Evolutionary conservation across 2,113 vertebrate genomes (phyloP).

Genomic region (Neogobius melanostomus): DNA sequence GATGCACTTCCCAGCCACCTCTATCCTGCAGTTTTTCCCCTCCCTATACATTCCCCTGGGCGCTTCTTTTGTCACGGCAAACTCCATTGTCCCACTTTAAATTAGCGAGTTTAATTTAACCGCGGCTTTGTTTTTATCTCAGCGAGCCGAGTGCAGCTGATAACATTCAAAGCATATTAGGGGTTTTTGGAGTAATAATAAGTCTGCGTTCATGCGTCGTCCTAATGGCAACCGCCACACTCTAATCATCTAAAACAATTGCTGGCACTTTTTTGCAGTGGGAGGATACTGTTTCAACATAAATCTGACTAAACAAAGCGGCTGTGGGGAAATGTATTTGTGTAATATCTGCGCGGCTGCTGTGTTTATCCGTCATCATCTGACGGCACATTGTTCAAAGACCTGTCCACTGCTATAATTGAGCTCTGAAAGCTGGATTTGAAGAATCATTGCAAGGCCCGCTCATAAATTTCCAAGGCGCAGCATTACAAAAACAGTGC

Average conservation of each 20-base stretch:
- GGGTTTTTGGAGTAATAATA: conserved; percentile 42
- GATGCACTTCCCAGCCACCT: conserved; percentile 13
- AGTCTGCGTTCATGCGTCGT: conserved; percentile 31
- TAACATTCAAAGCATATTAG: conserved; percentile 49
- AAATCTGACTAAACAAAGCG: conserved; percentile 33
- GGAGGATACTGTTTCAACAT: conserved; percentile 35
- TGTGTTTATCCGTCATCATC: conserved; percentile 7
- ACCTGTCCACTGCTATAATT: conserved; percentile 30
- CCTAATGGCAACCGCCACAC: conserved; percentile 40
- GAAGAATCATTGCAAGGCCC: conserved; percentile 14
- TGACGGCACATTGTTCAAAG: conserved; percentile 29
- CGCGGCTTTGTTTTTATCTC: conserved; percentile 40
- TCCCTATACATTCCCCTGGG: conserved; percentile 36
- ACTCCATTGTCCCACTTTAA: conserved; percentile 23
- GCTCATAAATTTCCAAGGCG: not conserved
- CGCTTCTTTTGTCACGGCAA: conserved; percentile 27
- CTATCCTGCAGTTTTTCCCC: conserved; percentile 8
- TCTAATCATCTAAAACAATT: conserved; percentile 50
- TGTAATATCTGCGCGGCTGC: conserved; percentile 5
- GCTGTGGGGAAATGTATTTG: conserved; percentile 14
- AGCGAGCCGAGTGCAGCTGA: conserved; percentile 25
- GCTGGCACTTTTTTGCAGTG: conserved; percentile 28
- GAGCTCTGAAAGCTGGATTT: conserved; percentile 37
- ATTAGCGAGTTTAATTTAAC: conserved; percentile 44
- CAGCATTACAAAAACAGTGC: not conserved